A percentile compares a stretch with the other conserved stretches of the same genome.
These are phyloP conservation scores for Latrodectus geometricus DNA, from an alignment of 1,140 invertebrate genomes.

Conservation along the genomic window DNA sequence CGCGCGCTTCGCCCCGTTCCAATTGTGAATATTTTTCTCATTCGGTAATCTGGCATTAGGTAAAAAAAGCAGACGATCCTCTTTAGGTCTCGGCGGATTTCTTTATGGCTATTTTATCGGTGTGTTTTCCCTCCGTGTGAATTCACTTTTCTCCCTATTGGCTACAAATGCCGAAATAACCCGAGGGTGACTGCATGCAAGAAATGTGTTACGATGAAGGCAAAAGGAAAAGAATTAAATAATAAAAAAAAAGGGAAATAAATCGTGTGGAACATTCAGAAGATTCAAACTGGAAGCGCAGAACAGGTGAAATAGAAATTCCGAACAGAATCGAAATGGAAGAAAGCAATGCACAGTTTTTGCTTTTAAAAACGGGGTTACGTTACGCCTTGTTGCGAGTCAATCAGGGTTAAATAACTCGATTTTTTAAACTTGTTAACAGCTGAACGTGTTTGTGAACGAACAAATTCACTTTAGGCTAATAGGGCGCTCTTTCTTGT, in stretches of 20 bases:
- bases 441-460: no score
- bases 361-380: slow-evolving; percentile 24
- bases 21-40: not conserved
- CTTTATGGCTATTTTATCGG: not conserved
- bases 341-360: slow-evolving; percentile 1
- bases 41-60: not conserved
- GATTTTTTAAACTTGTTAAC: not conserved
- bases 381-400: slow-evolving; percentile 26
- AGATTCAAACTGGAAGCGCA: not conserved
- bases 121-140: not conserved
- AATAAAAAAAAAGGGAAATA: not conserved
- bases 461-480: no score
- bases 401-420: slow-evolving; percentile 35
- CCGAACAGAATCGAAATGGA: not conserved
- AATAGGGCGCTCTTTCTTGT: no score
- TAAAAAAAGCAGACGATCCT: not conserved
- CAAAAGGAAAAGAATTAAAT: not conserved
- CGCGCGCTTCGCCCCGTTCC: not conserved
- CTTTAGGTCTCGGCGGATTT: not conserved
- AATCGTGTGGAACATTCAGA: not conserved
- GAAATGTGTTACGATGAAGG: not conserved
- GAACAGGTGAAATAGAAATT: slow-evolving; percentile 1
- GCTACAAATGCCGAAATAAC: not conserved
- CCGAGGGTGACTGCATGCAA: not conserved
- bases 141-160: not conserved